Base-by-base conservation (phyloP, 37 sponge, comb jelly and placozoan species). In the Ianthella basta region DNA sequence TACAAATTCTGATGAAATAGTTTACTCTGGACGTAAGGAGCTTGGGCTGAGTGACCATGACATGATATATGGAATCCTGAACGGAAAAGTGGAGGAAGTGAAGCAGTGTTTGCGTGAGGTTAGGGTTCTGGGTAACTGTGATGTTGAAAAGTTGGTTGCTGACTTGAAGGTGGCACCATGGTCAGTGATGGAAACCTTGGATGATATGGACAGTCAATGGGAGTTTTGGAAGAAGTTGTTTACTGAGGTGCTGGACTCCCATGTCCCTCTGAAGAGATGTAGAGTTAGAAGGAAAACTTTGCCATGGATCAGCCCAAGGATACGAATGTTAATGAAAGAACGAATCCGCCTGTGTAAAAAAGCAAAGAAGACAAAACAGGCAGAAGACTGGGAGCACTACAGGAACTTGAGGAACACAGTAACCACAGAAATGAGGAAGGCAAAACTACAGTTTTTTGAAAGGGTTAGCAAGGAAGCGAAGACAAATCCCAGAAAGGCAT, bases 131-230 rank as follows among this genome's bases (percentile, higher is more conserved):
- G 13, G 59, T 15, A 56, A 35, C 8, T 80, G 81, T 80, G 41
- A 82, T 82, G 18, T 38, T 15, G 77, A 84, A 21, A 30, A 41
- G 41, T 79, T 84, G 25, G 38, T 74, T 13, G 56, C 14, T 5
- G 63, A 60, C 39, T 25, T 84, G 37, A 55, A 19, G 15, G 23
- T 23, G 19, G 57, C 60, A 14, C 85, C 85, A 39, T 84, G 85
- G 85, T 19, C 15, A 23, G 77, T 84, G 34, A 54, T 84, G 75
- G 75, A 72, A 15, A 21, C 77, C 23, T 24, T 84, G 36, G 85
- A 84, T 12, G 85, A 84, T 79, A 18, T 84, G 59, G 78, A 84
- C 63, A 56, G 78, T 40, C 56, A 84, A 18, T 84, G 85, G 85
- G 78, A 75, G 5, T 75, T 15, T 38, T 84, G 85, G 85, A 84